These are phyloP conservation scores for Macrosiphum euphorbiae DNA, from an alignment of 2,888 invertebrate genomes.

Conservation along the genomic window DNA sequence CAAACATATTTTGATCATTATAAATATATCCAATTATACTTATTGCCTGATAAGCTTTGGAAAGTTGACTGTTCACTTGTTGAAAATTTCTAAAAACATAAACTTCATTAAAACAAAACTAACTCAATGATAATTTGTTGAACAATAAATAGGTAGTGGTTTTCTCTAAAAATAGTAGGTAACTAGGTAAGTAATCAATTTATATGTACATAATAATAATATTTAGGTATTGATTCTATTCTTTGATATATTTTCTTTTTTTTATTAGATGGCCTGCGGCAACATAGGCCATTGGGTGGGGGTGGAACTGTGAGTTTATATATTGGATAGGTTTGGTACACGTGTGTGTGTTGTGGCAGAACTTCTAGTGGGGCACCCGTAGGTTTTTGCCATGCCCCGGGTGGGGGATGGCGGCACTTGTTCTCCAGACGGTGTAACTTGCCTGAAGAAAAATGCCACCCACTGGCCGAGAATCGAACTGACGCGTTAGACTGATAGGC, in stretches of 20 bases:
- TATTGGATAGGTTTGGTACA: too few species aligned
- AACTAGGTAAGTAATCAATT: neutral
- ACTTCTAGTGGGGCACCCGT: too few species aligned
- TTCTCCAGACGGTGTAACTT: too few species aligned
- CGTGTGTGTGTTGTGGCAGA: too few species aligned
- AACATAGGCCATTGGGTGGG: too few species aligned
- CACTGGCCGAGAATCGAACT: too few species aligned
- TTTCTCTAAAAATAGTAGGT: neutral
- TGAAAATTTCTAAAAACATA: conserved; percentile 41
- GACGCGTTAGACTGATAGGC: too few species aligned
- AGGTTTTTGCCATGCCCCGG: too few species aligned
- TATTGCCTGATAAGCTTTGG: conserved; percentile 33
- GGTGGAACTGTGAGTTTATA: too few species aligned
- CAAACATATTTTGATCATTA: conserved; percentile 45
- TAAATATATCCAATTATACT: conserved; percentile 53
- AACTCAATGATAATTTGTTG: neutral
- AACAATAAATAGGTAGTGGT: neutral
- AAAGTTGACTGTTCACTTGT: neutral
- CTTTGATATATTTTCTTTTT: neutral
- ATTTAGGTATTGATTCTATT: neutral
- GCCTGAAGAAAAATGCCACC: too few species aligned
- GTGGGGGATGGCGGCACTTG: too few species aligned
- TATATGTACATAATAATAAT: neutral
- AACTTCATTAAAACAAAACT: neutral
- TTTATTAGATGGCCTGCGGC: too few species aligned